Conservation (phyloP, 1,140 invertebrate genomes). For the Cotesia vestalis region DNA sequence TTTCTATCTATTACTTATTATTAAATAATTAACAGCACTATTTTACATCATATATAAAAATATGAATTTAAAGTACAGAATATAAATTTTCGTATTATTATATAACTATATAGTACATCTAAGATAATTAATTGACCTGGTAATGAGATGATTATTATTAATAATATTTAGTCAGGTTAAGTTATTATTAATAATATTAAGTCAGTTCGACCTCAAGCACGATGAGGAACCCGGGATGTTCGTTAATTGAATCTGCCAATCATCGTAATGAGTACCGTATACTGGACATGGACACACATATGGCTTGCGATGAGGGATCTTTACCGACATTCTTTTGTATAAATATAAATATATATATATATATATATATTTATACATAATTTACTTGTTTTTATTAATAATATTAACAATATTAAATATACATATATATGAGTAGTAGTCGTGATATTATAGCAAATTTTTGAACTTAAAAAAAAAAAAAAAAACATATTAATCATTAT, state of each 20-base stretch:
- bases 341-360: too few species aligned
- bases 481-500: neutral
- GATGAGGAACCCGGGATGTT: conserved; percentile 48
- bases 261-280: conserved; percentile 61
- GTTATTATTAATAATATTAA: conserved; percentile 68
- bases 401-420: too few species aligned
- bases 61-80: too few species aligned
- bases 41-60: too few species aligned
- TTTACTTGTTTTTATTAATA: too few species aligned
- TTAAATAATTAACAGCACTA: too few species aligned
- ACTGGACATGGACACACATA: neutral
- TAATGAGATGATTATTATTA: conserved; percentile 67
- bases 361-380: too few species aligned
- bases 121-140: conserved; percentile 64
- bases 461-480: neutral
- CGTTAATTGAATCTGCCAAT: conserved; percentile 67
- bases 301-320: too few species aligned
- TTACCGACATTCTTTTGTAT: too few species aligned
- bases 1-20: too few species aligned
- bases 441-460: too few species aligned
- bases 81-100: neutral
- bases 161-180: conserved; percentile 66
- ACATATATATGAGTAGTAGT: too few species aligned
- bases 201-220: conserved; percentile 58
- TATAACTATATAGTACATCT: conserved; percentile 18